A percentile compares a stretch with the other conserved stretches of the same genome.
Evolutionary conservation across 2,113 vertebrate species (phyloP).

Genomic region (Notiomystis cincta): DNA sequence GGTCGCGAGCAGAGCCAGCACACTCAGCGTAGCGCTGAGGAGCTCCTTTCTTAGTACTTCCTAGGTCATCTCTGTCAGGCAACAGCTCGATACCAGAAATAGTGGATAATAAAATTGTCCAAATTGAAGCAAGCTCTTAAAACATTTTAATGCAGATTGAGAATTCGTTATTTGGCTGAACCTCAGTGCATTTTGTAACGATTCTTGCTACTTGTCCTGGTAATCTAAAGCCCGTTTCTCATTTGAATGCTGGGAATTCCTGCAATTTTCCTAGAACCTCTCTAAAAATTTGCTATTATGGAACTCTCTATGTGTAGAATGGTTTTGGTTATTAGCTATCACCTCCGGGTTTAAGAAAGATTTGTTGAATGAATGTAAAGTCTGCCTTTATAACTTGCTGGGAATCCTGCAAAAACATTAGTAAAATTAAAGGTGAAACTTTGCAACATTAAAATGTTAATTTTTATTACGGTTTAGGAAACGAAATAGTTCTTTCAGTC

Average conservation of each 20-base stretch:
- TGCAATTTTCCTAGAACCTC: not conserved
- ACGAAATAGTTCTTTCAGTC: not conserved
- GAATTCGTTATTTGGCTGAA: not conserved
- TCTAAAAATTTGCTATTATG: not conserved
- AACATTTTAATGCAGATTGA: not conserved
- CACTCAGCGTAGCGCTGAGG: not conserved
- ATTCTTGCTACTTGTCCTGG: not conserved
- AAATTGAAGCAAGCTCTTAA: not conserved
- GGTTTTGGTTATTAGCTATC: not conserved
- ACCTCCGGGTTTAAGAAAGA: not conserved
- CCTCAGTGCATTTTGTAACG: not conserved
- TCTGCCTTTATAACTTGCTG: not conserved
- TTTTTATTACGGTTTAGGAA: not conserved
- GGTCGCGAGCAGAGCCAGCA: not conserved
- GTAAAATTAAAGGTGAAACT: not conserved
- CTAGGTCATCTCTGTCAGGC: not conserved
- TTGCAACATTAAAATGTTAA: not conserved
- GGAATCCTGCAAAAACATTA: not conserved
- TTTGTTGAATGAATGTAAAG: not conserved
- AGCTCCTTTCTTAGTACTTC: not conserved
- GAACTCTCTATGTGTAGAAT: not conserved
- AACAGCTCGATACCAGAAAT: no score
- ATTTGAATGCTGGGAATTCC: not conserved
- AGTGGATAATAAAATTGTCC: no score
- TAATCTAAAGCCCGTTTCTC: not conserved